A percentile compares a stretch with the other conserved stretches of the same genome.
These are phyloP conservation scores for Aelia acuminata DNA, from an alignment of 2,888 invertebrate species.

Conservation along the genomic window DNA sequence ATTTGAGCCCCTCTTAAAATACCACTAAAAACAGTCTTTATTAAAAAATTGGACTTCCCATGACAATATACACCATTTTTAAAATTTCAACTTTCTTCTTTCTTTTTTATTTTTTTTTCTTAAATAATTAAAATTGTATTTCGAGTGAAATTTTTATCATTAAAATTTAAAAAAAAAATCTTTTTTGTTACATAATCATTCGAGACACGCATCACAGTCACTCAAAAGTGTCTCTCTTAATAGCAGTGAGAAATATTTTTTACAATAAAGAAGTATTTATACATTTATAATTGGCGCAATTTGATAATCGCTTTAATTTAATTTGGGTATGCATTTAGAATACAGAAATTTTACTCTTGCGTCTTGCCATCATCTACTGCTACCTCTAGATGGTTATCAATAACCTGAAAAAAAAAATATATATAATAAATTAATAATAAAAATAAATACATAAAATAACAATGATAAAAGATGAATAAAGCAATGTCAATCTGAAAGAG, in stretches of 20 bases:
- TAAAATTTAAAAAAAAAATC: not conserved
- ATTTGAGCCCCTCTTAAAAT: constrained; percentile 60
- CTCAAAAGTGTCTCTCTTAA: constrained; percentile 57
- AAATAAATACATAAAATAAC: not conserved
- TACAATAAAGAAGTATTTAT: constrained; percentile 61
- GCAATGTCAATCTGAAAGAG: too few species aligned
- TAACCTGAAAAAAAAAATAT: constrained; percentile 30
- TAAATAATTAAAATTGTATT: constrained; percentile 48
- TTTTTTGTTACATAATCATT: constrained; percentile 47
- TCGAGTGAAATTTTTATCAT: constrained; percentile 42
- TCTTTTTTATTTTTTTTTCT: too few species aligned
- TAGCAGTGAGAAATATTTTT: constrained; percentile 58
- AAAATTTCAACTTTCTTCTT: constrained; percentile 32
- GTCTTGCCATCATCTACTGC: constrained; percentile 43
- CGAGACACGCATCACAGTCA: constrained; percentile 58
- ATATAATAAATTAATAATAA: not conserved
- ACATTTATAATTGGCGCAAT: constrained; percentile 61
- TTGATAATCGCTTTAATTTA: constrained; percentile 59
- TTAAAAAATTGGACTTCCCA: constrained; percentile 60
- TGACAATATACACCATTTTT: constrained; percentile 58
- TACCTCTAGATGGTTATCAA: constrained; percentile 58
- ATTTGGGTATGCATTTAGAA: constrained; percentile 58
- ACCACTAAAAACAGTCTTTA: constrained; percentile 63
- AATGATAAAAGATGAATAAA: not conserved
- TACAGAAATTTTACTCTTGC: constrained; percentile 57